A percentile compares a stretch with the other conserved stretches of the same genome.
Conservation (phyloP, 2,113 vertebrate genomes). For the Ptychochromis oligacanthus region DNA sequence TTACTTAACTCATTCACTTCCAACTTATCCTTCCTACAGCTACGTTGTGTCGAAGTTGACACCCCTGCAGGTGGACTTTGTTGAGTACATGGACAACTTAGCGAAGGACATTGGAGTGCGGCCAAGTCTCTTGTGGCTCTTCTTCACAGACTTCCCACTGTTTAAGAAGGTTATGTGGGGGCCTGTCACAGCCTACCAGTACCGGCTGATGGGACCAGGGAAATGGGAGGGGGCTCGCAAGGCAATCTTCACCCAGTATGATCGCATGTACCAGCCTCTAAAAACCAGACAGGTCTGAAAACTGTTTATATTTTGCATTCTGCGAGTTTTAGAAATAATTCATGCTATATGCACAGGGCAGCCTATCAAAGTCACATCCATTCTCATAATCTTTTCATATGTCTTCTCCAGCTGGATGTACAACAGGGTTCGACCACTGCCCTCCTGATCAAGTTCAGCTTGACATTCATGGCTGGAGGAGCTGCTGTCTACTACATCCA, state of each 20-base stretch:
- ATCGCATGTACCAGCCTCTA: constrained; percentile 72
- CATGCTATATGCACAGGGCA: not conserved
- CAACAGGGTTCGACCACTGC: not conserved
- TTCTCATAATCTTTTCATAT: not conserved
- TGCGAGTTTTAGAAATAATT: not conserved
- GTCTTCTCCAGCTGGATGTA: not conserved
- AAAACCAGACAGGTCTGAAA: constrained; percentile 69
- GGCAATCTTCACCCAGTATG: constrained; percentile 84
- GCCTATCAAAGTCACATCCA: not conserved
- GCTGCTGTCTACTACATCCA: constrained; percentile 60
- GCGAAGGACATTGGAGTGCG: constrained; percentile 74
- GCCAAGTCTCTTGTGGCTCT: constrained; percentile 78
- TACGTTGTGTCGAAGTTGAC: constrained; percentile 70
- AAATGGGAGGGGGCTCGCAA: constrained; percentile 82
- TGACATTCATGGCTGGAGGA: constrained; percentile 42
- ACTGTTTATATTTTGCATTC: not conserved
- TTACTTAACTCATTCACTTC: not conserved
- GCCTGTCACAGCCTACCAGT: constrained; percentile 84
- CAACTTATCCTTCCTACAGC: constrained; percentile 55
- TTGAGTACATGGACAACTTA: constrained; percentile 84
- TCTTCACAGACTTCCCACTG: constrained; percentile 81
- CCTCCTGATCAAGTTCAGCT: constrained; percentile 57
- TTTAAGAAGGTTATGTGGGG: constrained; percentile 81
- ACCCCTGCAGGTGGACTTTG: constrained; percentile 80
- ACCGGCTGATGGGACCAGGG: constrained; percentile 78